Percentiles rank a stretch among this genome's conserved stretches.
Evolutionary conservation across 2,113 vertebrate species (phyloP).

Genomic region (Cynoglossus semilaevis): DNA sequence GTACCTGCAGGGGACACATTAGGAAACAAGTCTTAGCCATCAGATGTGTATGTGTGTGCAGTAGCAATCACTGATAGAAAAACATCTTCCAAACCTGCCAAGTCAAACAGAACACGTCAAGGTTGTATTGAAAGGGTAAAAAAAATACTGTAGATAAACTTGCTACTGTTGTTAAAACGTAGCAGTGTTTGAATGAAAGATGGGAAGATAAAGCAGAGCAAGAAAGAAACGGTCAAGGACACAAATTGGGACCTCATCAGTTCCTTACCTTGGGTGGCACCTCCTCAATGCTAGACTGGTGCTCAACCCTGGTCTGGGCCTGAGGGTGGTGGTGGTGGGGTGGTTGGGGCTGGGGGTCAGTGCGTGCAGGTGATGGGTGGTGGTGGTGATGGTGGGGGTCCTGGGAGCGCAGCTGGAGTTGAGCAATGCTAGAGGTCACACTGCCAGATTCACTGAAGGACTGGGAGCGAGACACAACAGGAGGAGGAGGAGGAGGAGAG

Average conservation of each 20-base stretch:
- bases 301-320: constrained; percentile 71
- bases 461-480: constrained; percentile 88
- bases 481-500: constrained; percentile 70
- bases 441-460: constrained; percentile 92
- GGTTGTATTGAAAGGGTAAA: no score
- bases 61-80: no score
- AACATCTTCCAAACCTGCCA: no score
- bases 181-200: constrained; percentile 15
- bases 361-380: constrained; percentile 83
- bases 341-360: constrained; percentile 88
- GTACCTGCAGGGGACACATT: constrained; percentile 66
- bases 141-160: no score
- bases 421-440: constrained; percentile 88
- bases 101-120: no score
- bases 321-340: constrained; percentile 80
- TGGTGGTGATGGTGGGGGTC: constrained; percentile 81
- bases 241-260: constrained; percentile 12
- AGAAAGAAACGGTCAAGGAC: constrained; percentile 3
- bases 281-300: constrained; percentile 86
- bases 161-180: no score
- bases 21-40: background rate
- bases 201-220: constrained; percentile 1
- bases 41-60: no score
- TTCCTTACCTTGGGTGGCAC: constrained; percentile 92
- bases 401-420: constrained; percentile 95